Conservation (phyloP, 2,888 invertebrate genomes). For the Archips crataeganus region DNA sequence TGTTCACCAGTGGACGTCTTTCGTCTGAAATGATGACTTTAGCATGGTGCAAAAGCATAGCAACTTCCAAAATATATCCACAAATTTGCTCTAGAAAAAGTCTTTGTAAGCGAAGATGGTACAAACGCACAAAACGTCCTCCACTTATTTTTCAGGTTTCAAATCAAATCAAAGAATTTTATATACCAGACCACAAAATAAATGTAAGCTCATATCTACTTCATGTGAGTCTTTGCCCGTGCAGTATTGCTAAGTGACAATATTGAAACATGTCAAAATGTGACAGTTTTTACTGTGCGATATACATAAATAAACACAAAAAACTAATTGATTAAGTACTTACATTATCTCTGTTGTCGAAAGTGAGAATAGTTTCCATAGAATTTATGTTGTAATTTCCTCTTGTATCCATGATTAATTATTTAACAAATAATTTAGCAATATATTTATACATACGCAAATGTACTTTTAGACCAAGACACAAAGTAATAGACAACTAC, state of each 20-base stretch:
- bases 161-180: not conserved
- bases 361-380: conserved; percentile 71
- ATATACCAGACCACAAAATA: not conserved
- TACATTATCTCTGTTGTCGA: conserved; percentile 68
- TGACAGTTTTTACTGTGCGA: not conserved
- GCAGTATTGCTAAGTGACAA: too few species aligned
- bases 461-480: not conserved
- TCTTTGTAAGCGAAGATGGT: too few species aligned
- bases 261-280: too few species aligned
- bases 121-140: not conserved
- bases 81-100: too few species aligned
- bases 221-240: too few species aligned
- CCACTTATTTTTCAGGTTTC: not conserved
- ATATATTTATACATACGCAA: not conserved
- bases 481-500: not conserved
- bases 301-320: not conserved
- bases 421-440: conserved; percentile 7
- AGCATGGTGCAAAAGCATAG: too few species aligned
- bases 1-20: too few species aligned
- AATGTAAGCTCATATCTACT: too few species aligned
- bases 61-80: too few species aligned
- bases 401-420: conserved; percentile 16
- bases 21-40: too few species aligned
- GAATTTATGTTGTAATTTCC: conserved; percentile 49
- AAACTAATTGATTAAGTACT: conserved; percentile 42